These are phyloP conservation scores for Sebastes alutus DNA, from an alignment of 2,797 vertebrate species.

Conservation along the genomic window DNA sequence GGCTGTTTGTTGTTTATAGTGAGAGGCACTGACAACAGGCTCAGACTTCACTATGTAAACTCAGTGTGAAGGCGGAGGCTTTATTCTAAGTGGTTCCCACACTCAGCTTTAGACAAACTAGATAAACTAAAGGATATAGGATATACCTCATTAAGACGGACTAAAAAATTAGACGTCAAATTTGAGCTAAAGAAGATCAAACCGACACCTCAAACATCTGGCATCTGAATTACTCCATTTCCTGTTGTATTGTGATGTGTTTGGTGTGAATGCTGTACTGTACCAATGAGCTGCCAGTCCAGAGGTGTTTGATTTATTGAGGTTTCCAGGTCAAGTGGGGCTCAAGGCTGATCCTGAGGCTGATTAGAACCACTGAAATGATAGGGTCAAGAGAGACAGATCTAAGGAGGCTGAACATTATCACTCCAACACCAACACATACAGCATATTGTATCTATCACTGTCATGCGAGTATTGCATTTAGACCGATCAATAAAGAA, in stretches of 20 bases:
- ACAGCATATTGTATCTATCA: background rate
- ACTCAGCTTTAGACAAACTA: slow-evolving; percentile 3
- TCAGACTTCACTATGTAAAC: slow-evolving; percentile 46
- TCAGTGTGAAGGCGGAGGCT: slow-evolving; percentile 19
- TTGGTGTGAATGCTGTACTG: background rate
- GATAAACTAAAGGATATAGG: slow-evolving; percentile 14
- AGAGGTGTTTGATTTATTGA: slow-evolving; percentile 34
- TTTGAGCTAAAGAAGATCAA: background rate
- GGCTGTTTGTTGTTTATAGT: slow-evolving; percentile 57
- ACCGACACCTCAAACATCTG: background rate
- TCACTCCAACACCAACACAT: background rate
- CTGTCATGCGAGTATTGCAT: slow-evolving; percentile 13
- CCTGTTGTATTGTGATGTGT: background rate
- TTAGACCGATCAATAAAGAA: slow-evolving; percentile 27
- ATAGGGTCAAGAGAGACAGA: slow-evolving; percentile 22
- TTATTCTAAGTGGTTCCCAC: slow-evolving; percentile 43
- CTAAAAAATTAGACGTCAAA: background rate
- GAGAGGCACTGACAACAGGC: slow-evolving; percentile 45
- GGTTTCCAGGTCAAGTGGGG: slow-evolving; percentile 56
- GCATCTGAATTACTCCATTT: background rate
- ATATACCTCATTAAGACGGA: background rate
- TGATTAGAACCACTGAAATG: slow-evolving; percentile 29
- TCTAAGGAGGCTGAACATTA: slow-evolving; percentile 7
- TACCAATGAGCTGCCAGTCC: slow-evolving; percentile 16
- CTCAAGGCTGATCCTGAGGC: slow-evolving; percentile 43